These are phyloP conservation scores for Oligia strigilis DNA, from an alignment of 2,888 invertebrate genomes.

Conservation along the genomic window DNA sequence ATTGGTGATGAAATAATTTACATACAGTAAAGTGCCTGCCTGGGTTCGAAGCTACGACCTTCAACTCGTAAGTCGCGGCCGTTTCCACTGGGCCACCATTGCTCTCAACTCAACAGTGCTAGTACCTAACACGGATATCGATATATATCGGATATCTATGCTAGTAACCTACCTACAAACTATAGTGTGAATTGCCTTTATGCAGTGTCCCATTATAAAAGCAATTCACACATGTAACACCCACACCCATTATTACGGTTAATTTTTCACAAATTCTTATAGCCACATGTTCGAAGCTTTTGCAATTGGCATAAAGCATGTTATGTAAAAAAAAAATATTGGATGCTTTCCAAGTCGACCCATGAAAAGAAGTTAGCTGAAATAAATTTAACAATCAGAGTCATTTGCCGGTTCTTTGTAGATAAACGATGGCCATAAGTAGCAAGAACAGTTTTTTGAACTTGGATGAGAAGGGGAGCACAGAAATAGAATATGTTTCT, in stretches of 20 bases:
- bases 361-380: constrained; percentile 65
- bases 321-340: constrained; percentile 66
- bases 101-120: neutral
- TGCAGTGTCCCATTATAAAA: neutral
- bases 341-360: constrained; percentile 68
- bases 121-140: too few species aligned
- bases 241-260: neutral
- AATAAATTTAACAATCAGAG: constrained; percentile 70
- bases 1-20: neutral
- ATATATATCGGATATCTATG: too few species aligned
- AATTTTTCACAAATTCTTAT: constrained; percentile 21
- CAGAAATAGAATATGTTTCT: neutral
- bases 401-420: constrained; percentile 66
- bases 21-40: neutral
- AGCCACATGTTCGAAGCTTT: constrained; percentile 27
- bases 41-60: neutral
- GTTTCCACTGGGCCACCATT: neutral
- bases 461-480: neutral
- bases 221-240: neutral
- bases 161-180: neutral
- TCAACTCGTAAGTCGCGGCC: neutral
- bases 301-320: constrained; percentile 60
- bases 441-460: constrained; percentile 22
- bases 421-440: constrained; percentile 55
- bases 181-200: neutral